phyloP scores from a whole-genome alignment of 2,888 invertebrate genomes.

The Cheilosia variabilis region DNA sequence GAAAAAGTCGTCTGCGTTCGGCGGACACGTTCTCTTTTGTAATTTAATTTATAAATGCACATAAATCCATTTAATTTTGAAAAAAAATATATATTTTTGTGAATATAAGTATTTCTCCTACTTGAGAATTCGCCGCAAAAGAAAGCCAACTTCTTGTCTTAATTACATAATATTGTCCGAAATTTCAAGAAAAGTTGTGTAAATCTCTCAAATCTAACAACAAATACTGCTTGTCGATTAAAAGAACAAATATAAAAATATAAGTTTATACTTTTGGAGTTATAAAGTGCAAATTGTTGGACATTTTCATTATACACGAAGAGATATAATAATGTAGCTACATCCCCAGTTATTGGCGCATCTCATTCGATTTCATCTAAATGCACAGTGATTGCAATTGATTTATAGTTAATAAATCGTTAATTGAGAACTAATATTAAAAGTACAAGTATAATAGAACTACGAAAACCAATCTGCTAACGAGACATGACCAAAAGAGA shows the following conservation, averaged over 20 bases:
- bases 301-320: conserved; percentile 3
- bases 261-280: neutral
- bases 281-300: conserved; percentile 12
- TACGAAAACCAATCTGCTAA: conserved; percentile 26
- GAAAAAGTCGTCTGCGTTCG: neutral
- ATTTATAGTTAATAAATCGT: conserved; percentile 5
- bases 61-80: neutral
- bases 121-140: neutral
- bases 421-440: conserved; percentile 19
- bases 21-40: neutral
- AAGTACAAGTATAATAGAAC: conserved; percentile 9
- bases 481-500: conserved; percentile 84
- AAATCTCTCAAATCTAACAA: conserved; percentile 10
- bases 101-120: neutral
- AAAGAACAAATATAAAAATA: too few relatives aligned
- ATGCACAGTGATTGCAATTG: conserved; percentile 42
- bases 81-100: neutral
- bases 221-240: neutral
- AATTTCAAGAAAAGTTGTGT: conserved; percentile 43
- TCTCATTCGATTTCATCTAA: conserved; percentile 20
- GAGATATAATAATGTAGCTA: conserved; percentile 52
- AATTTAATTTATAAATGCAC: conserved; percentile 1
- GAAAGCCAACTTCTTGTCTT: conserved; percentile 22
- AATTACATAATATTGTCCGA: conserved; percentile 65
- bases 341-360: conserved; percentile 1